These are phyloP conservation scores for Pseudorectes ferrugineus DNA, from an alignment of 2,113 vertebrate genomes.

Conservation along the genomic window DNA sequence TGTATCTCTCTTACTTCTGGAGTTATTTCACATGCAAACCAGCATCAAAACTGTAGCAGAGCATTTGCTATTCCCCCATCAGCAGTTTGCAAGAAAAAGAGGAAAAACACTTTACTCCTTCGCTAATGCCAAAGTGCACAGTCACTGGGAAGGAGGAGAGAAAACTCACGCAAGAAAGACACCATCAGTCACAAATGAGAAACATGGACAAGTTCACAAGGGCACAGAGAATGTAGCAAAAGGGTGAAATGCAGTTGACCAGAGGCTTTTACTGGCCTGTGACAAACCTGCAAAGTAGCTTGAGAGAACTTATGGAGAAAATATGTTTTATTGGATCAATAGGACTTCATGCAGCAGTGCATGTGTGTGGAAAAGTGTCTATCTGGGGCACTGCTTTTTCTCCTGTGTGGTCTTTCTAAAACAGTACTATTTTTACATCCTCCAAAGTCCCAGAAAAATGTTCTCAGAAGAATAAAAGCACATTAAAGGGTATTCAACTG, in stretches of 20 bases:
- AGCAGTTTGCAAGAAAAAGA: background rate
- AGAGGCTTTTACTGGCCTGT: background rate
- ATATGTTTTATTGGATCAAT: background rate
- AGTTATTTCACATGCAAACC: background rate
- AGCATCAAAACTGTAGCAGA: background rate
- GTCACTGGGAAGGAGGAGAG: background rate
- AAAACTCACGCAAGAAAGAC: background rate
- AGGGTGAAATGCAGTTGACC: background rate
- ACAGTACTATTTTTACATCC: background rate
- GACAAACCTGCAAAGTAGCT: background rate
- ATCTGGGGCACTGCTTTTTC: background rate
- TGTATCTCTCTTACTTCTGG: background rate
- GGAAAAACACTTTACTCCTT: background rate
- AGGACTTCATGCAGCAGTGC: background rate
- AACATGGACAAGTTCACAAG: background rate
- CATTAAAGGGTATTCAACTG: background rate
- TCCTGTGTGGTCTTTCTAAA: background rate
- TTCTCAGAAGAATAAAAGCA: background rate
- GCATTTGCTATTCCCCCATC: background rate
- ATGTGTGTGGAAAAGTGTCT: rapidly evolving
- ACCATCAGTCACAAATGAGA: background rate
- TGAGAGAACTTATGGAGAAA: background rate
- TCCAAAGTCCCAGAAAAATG: background rate
- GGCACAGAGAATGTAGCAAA: background rate
- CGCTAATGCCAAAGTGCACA: background rate